Evolutionary conservation across 1,140 invertebrate species (phyloP), one percentile per base, ranked within the genome.

Genomic region (Forficula auricularia): DNA sequence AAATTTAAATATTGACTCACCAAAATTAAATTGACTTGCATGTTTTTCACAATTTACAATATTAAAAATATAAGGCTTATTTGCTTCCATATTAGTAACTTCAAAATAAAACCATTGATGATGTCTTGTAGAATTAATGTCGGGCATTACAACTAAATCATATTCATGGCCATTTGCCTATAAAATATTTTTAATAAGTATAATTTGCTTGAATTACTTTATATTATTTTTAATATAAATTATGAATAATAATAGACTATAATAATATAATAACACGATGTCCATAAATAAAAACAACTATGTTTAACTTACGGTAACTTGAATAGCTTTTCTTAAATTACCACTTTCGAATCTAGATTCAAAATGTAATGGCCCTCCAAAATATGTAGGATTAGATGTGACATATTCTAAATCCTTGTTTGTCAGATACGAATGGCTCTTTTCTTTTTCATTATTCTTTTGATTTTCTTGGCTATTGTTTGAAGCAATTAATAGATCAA

Each of bases 21-120:
- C 87, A 60, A 78, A 82, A 58, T 89, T 89, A 57, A 88, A 90
- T 61, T 90, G 83, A 46, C 82, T 88, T 60, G 84, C 84, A 13
- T 73, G 68, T 59, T 91, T 91, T 54, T 89, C 79, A 65, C 83
- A 87, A 62, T 94, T 92, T 37, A 91, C 72, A 31, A 94, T 85
- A 60, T 91, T 90, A 61, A 94, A 90, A 18, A 76, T 73, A 54
- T 92, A 92, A 0, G 73, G 63, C 1, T 67, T 57, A 34, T 69
- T 66, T 16, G 73, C 66, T 41, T 76, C 67, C 76, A 87, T 89
- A 54, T 84, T 82, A 14, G 75, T 76, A 12, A 92, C 77, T 66
- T 85, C 77, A 58, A 92, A 94, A 62, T 92, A 94, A 62, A 91
- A 94, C 88, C 88, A 94, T 50, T 90, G 84, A 53, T 82, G 79